phyloP scores from a whole-genome alignment of 2,113 vertebrate species.

The Pygoscelis antarcticus region DNA sequence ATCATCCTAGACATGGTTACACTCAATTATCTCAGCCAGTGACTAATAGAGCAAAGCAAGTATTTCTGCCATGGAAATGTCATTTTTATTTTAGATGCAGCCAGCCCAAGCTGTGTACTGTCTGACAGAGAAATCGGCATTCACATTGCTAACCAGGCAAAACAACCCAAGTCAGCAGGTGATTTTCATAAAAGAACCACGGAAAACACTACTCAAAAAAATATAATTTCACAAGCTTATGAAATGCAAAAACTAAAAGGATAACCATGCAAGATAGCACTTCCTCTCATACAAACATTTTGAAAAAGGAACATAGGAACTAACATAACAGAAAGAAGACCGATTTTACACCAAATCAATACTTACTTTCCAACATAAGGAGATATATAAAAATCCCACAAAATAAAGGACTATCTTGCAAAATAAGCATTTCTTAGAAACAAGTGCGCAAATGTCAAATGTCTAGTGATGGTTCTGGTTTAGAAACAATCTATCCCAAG shows the following conservation, averaged over 20 bases:
- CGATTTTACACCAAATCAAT: background rate
- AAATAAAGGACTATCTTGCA: background rate
- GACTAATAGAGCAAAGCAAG: background rate
- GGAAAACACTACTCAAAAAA: background rate
- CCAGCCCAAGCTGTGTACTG: background rate
- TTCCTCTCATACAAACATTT: background rate
- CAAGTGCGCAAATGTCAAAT: background rate
- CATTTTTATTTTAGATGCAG: background rate
- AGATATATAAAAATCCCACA: background rate
- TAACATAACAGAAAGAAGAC: background rate
- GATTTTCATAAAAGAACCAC: background rate
- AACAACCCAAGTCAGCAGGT: background rate
- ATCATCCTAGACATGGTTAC: background rate
- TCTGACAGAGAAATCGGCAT: background rate
- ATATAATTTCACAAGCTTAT: background rate
- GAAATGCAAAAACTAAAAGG: background rate
- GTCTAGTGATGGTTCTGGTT: background rate
- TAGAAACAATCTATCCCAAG: background rate
- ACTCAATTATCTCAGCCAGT: background rate
- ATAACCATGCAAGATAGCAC: background rate
- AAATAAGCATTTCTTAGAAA: background rate
- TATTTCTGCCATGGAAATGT: background rate
- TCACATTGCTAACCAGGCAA: background rate
- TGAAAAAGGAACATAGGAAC: background rate
- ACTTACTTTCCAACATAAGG: background rate